phyloP scores from a whole-genome alignment of 2,797 vertebrate genomes.

The Pseudochirops cupreus region DNA sequence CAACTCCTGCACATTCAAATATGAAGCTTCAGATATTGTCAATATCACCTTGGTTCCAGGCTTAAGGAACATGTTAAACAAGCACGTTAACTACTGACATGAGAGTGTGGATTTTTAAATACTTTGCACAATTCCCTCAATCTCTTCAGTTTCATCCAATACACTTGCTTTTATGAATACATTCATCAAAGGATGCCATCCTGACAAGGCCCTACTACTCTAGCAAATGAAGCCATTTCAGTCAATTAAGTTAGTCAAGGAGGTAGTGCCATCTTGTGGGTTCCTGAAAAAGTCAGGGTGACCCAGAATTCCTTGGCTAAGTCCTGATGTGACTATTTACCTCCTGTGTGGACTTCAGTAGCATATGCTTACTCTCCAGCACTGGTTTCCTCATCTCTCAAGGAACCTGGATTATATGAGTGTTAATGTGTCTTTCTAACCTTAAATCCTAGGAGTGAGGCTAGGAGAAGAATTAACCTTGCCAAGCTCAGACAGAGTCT shows the following conservation, averaged over 20 bases:
- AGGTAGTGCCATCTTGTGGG: accelerated
- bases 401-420: neutral
- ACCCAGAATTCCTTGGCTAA: neutral
- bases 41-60: conserved; percentile 64
- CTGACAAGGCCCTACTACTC: neutral
- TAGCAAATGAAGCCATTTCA: conserved; percentile 1
- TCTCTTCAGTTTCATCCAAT: conserved; percentile 57
- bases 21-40: neutral
- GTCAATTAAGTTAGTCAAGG: neutral
- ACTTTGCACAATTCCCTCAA: conserved; percentile 58
- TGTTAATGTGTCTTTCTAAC: neutral
- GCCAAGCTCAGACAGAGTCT: neutral
- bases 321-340: neutral
- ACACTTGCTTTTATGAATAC: conserved; percentile 63
- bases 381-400: neutral
- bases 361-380: neutral
- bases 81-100: conserved; percentile 57
- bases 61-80: conserved; percentile 61
- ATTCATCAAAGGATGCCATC: conserved; percentile 23
- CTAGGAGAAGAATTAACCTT: neutral
- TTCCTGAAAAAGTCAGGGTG: neutral
- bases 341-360: neutral
- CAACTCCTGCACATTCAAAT: conserved; percentile 61
- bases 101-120: conserved; percentile 6
- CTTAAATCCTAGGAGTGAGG: neutral